Evolutionary conservation across 2,797 vertebrate genomes (phyloP).

Genomic region (Hypotaenidia okinawae): DNA sequence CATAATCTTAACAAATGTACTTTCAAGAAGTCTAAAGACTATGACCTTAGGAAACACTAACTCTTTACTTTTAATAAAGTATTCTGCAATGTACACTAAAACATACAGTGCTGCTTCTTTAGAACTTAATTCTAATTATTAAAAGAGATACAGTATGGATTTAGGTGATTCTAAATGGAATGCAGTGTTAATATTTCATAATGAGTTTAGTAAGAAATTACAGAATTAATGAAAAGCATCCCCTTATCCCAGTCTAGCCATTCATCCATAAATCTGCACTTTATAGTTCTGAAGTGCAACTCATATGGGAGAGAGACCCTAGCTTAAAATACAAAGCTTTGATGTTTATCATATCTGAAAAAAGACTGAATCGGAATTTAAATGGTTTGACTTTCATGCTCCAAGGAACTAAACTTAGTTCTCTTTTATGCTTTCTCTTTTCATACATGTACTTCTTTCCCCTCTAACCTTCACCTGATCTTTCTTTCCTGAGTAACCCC

Average conservation of each 20-base stretch:
- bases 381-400: neutral
- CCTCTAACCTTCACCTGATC: neutral
- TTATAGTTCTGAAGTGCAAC: neutral
- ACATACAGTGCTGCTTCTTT: neutral
- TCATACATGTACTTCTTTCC: neutral
- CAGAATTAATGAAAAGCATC: neutral
- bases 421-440: neutral
- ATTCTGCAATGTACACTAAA: neutral
- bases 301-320: neutral
- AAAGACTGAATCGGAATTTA: neutral
- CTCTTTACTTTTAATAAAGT: neutral
- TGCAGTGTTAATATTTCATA: neutral
- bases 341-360: neutral
- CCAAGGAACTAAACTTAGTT: neutral
- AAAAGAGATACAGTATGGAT: neutral
- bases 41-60: neutral
- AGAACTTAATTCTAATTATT: neutral
- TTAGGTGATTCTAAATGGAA: neutral
- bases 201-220: neutral
- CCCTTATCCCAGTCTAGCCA: fast-evolving
- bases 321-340: neutral
- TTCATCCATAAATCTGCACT: neutral
- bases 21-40: neutral
- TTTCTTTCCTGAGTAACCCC: neutral
- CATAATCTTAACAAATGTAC: neutral